phyloP scores from a whole-genome alignment of 2,797 vertebrate species.

The Sebastes oblongus region DNA sequence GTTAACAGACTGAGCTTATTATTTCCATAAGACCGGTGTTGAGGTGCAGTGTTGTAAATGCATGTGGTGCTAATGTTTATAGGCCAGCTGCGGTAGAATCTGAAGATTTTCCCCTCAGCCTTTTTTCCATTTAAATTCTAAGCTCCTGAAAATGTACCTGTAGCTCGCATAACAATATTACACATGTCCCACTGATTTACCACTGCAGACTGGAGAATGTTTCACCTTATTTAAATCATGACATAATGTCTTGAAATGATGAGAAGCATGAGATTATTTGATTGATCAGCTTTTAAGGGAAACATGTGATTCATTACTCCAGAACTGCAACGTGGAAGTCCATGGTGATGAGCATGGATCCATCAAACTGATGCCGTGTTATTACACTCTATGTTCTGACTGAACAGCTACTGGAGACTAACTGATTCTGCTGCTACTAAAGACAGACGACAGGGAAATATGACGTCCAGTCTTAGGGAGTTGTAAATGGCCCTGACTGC shows the following conservation, averaged over 20 bases:
- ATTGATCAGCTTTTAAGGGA: too few relatives aligned
- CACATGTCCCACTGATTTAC: neutral
- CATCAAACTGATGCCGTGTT: rapidly evolving
- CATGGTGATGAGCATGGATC: neutral
- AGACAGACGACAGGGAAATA: neutral
- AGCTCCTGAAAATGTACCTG: neutral
- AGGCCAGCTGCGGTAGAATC: neutral
- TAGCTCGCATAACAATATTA: neutral
- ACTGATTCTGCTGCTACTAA: neutral
- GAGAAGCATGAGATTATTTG: neutral
- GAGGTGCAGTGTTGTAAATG: neutral
- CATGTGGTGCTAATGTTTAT: neutral
- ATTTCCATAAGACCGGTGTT: neutral
- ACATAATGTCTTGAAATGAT: neutral
- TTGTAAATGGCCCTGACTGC: neutral
- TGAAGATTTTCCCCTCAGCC: neutral
- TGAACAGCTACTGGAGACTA: neutral
- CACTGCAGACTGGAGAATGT: neutral
- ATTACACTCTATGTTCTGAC: neutral
- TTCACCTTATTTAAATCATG: neutral
- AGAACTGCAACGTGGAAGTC: too few relatives aligned
- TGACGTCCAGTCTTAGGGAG: neutral
- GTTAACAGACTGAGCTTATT: neutral
- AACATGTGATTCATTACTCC: too few relatives aligned
- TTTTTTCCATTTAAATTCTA: neutral